These are phyloP conservation scores for Lophura nycthemera DNA, from an alignment of 2,113 vertebrate genomes.

Conservation along the genomic window DNA sequence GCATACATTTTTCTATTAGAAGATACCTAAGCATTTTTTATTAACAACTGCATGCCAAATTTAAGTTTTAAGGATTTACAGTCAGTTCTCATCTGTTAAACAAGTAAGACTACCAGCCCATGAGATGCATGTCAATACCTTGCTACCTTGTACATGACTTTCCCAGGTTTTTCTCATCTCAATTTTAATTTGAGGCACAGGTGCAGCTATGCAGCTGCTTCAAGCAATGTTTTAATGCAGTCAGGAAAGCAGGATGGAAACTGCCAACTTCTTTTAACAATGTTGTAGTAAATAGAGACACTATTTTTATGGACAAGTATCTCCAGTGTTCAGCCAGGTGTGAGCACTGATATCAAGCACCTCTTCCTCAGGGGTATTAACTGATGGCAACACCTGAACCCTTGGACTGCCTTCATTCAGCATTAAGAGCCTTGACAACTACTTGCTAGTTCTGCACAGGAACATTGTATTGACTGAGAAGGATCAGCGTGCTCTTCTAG, in stretches of 20 bases:
- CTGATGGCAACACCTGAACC: background rate
- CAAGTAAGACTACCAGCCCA: background rate
- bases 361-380: background rate
- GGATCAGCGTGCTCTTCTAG: background rate
- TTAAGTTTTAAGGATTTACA: background rate
- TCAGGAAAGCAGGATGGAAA: background rate
- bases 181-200: background rate
- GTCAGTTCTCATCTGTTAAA: background rate
- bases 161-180: background rate
- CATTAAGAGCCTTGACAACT: background rate
- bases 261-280: background rate
- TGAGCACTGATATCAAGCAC: background rate
- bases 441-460: background rate
- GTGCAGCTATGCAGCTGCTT: background rate
- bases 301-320: background rate
- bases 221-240: background rate
- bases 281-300: background rate
- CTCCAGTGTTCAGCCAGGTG: background rate
- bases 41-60: background rate
- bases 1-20: background rate
- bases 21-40: background rate
- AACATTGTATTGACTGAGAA: background rate
- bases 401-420: background rate
- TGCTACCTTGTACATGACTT: background rate
- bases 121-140: background rate